Conservation (phyloP, 2,797 vertebrate genomes). For the Momotus momota region DNA sequence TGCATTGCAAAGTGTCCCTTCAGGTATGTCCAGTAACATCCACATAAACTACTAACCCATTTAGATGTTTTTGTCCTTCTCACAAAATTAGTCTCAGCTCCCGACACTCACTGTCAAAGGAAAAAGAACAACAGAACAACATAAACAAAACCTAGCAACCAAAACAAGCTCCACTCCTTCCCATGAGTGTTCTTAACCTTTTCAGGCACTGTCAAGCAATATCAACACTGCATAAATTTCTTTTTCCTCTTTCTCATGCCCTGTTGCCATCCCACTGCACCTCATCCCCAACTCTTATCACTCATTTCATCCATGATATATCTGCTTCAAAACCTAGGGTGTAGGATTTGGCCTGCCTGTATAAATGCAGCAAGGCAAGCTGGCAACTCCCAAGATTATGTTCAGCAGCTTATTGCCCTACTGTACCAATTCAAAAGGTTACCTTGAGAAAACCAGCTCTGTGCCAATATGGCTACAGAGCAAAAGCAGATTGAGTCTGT, state of each 20-base stretch:
- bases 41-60: not conserved
- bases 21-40: not conserved
- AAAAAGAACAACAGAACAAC: not conserved
- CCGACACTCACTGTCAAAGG: not conserved
- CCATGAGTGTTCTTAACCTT: not conserved
- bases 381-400: not conserved
- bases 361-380: not conserved
- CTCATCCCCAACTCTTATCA: not conserved
- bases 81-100: not conserved
- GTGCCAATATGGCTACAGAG: not conserved
- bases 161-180: fast-evolving
- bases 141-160: not conserved
- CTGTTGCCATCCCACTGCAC: fast-evolving
- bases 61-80: not conserved
- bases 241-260: not conserved
- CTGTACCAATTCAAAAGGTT: not conserved
- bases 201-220: not conserved
- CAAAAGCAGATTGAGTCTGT: not conserved
- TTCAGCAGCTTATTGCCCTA: not conserved
- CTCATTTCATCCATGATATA: not conserved
- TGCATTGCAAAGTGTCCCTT: not conserved
- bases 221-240: not conserved
- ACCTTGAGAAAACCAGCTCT: not conserved
- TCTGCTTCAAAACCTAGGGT: not conserved
- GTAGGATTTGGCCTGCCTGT: not conserved